Base-by-base conservation (phyloP, 2,113 vertebrate species). In the Mugil cephalus region DNA sequence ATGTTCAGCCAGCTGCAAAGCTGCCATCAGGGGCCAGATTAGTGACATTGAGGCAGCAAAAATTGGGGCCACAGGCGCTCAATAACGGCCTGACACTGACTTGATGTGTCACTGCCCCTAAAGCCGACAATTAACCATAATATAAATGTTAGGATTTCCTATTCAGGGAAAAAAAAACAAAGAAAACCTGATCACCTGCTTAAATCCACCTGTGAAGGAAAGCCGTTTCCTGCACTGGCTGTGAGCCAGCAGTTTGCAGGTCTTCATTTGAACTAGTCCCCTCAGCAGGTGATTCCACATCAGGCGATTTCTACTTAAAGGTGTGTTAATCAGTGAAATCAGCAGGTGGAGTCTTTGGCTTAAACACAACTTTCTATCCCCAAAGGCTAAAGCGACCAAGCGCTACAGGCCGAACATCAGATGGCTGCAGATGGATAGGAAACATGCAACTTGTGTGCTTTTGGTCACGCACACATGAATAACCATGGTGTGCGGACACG, bases 281-380 rank as follows among this genome's bases (percentile, higher is more conserved):
- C 35, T 58, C 53, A 30, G 63, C 56, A 15, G 63, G 43, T 21
- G 48, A 54, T 12, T 19, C 15, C 9, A 10, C 21, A 17, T 17
- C 47, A 51, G 39, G 34, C 15, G 35, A 60, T 56, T 70, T 62
- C 7, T 40, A 21, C 30, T 43, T 15, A 17, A 46, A 18, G 4
- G 9, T 45, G 58, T 40, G 40, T 30, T 8, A 59, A 65, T 78
- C 43, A 58, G 17, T 58, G 15, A 61, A 70, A 67, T 53, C 71
- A 67, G 81, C 66, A 52, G 78, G 63, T 64, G 56, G 74, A 82
- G 38, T 4, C 34, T 51, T 38, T 8, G 36, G 18, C 45, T 63
- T 39, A 36, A 48, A 60, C 48, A 47, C 0, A 3, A 18, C 1
- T 10, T 51, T 52, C 19, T 34, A 1, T 58, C 76, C 68, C 60